A percentile compares a stretch with the other conserved stretches of the same genome.
Conservation (phyloP, 2,888 invertebrate species). For the Amphimallon solstitiale region DNA sequence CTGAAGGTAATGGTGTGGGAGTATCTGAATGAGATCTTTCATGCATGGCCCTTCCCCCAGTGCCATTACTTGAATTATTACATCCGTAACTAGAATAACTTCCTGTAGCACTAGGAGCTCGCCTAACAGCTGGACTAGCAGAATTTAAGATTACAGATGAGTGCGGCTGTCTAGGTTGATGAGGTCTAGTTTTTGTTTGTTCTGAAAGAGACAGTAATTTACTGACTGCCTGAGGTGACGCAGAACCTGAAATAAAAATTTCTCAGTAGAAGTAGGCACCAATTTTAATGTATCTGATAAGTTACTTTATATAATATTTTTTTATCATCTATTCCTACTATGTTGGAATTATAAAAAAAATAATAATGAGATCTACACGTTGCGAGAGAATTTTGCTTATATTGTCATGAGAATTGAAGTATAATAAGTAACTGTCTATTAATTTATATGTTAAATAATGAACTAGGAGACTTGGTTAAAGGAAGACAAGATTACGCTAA, state of each 20-base stretch:
- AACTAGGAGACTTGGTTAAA: too few species aligned
- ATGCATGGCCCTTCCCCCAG: slow-evolving; percentile 74
- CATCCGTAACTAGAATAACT: slow-evolving; percentile 68
- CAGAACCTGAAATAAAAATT: slow-evolving; percentile 72
- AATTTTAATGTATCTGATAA: too few species aligned
- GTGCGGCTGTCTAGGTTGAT: slow-evolving; percentile 79
- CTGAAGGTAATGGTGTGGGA: slow-evolving; percentile 83
- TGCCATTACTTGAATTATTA: slow-evolving; percentile 59
- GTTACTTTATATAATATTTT: too few species aligned
- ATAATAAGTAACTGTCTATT: too few species aligned
- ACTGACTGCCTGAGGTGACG: slow-evolving; percentile 96
- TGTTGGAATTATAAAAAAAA: too few species aligned
- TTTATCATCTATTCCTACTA: too few species aligned
- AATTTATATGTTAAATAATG: too few species aligned
- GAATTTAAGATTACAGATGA: slow-evolving; percentile 67
- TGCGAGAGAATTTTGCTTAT: too few species aligned
- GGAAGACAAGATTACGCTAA: too few species aligned
- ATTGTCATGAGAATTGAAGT: too few species aligned
- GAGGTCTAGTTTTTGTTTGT: slow-evolving; percentile 86
- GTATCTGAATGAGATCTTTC: slow-evolving; percentile 92
- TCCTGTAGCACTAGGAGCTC: slow-evolving; percentile 66
- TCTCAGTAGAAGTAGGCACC: background rate
- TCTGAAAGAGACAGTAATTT: slow-evolving; percentile 93
- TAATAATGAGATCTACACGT: too few species aligned
- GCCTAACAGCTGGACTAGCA: slow-evolving; percentile 70